A percentile compares a stretch with the other conserved stretches of the same genome.
Evolutionary conservation across 2,797 vertebrate genomes (phyloP).

Genomic region (Sylvilagus floridanus): DNA sequence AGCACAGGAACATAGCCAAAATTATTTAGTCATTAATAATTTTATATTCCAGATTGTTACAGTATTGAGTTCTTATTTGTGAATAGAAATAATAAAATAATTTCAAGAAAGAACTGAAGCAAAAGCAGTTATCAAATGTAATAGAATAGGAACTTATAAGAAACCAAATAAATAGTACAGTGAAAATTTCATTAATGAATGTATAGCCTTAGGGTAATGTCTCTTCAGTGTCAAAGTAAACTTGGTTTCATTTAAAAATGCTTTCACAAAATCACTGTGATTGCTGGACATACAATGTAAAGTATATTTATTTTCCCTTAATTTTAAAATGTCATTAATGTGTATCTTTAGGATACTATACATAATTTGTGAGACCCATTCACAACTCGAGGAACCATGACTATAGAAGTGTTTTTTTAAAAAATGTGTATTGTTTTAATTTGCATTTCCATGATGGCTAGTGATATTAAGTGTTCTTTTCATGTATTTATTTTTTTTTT

Average conservation of each 20-base stretch:
- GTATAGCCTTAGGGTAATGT: background rate
- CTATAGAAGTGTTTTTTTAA: background rate
- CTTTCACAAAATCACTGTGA: background rate
- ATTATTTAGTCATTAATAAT: background rate
- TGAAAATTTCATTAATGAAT: background rate
- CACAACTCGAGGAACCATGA: background rate
- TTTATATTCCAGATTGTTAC: background rate
- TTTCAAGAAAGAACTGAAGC: background rate
- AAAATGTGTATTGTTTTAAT: background rate
- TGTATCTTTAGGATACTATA: background rate
- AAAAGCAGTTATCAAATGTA: background rate
- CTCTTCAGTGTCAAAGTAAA: background rate
- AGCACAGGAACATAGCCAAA: background rate
- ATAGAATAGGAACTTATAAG: background rate
- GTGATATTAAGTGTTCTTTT: too few species aligned
- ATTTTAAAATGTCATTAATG: background rate
- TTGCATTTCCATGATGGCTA: too few species aligned
- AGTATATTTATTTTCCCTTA: background rate
- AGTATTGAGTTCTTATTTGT: background rate
- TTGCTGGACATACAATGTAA: background rate
- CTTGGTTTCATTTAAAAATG: background rate
- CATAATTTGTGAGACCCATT: constrained; percentile 12
- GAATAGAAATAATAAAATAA: background rate
- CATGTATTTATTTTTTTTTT: too few species aligned
- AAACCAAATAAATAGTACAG: background rate